Evolutionary conservation across 1,140 invertebrate species (phyloP).

Genomic region (Drosophila persimilis): DNA sequence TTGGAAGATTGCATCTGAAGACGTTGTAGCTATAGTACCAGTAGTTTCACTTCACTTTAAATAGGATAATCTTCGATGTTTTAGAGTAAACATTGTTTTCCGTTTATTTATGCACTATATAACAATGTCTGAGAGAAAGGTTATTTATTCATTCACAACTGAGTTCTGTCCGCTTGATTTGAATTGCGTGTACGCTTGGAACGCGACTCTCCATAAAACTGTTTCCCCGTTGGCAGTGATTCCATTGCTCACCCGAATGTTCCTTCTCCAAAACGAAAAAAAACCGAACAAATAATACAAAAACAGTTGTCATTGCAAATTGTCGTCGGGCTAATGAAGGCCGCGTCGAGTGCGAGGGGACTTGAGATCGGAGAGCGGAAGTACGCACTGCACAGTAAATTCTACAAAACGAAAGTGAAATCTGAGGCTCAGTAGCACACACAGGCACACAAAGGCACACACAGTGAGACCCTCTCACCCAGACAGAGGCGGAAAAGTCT

Average conservation of each 20-base stretch:
- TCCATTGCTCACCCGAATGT: constrained; percentile 63
- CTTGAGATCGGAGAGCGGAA: constrained; percentile 55
- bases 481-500: constrained; percentile 28
- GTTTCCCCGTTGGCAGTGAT: constrained; percentile 60
- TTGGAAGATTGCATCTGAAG: too few species aligned
- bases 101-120: not conserved
- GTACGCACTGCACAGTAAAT: constrained; percentile 70
- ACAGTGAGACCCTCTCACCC: constrained; percentile 5
- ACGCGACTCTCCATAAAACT: constrained; percentile 68
- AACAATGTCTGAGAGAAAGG: not conserved
- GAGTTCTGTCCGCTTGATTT: constrained; percentile 35
- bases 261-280: constrained; percentile 64
- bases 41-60: too few species aligned
- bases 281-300: constrained; percentile 51
- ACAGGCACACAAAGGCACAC: constrained; percentile 4
- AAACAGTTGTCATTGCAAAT: constrained; percentile 72
- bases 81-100: constrained; percentile 7
- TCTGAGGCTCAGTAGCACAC: constrained; percentile 26
- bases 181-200: constrained; percentile 60
- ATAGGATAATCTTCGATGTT: too few species aligned
- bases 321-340: constrained; percentile 76
- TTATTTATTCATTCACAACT: not conserved
- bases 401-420: constrained; percentile 72
- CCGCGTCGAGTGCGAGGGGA: constrained; percentile 30
- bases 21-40: too few species aligned